Evolutionary conservation across 2,888 invertebrate species (phyloP), one percentile per base, ranked within the genome.

Genomic region (Melanargia galathea): DNA sequence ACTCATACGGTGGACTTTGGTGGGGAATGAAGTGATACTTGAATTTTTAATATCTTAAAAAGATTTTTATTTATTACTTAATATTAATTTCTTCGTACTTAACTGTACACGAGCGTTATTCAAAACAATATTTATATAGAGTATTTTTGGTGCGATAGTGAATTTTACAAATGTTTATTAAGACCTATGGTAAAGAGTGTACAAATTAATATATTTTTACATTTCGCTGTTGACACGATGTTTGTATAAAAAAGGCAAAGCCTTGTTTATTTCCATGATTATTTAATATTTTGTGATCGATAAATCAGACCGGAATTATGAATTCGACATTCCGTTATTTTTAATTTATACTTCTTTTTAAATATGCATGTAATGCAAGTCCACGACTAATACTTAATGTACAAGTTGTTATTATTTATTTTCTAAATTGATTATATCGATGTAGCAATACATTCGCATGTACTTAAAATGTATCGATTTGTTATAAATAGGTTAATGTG

Each of bases 191-290:
- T 79, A 80, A 81, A 87, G 80, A 89, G 79, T 91, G 90, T 91
- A 91, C 90, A 90, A 90, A 90, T 88, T 90, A 89, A 89, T 89
- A 90, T 90, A 90, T 90, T 90, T 90, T 90, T 90, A 90, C 88
- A 90, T 88, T 87, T 89, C 83, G 81, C 86, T 87, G 87, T 88
- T 86, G 84, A 87, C 81, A 84, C 82, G 75, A 80, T 73, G 82
- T 85, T 85, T 73, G 82, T 80, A 75, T 58, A 58, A 48, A 79
- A n/a, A 81, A 83, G 90, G 91, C 90, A 83, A 79, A 90, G 90
- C 90, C 90, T 89, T 73, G 75, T 76, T 81, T n/a, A n/a, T 82
- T 81, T 82, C 83, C 88, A 88, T 86, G 89, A 88, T 88, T 84
- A 75, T 86, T 87, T 84, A 77, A 82, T 86, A 84, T 89, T 87